These are phyloP conservation scores for Notamacropus eugenii DNA, from an alignment of 2,797 vertebrate species.

Conservation along the genomic window DNA sequence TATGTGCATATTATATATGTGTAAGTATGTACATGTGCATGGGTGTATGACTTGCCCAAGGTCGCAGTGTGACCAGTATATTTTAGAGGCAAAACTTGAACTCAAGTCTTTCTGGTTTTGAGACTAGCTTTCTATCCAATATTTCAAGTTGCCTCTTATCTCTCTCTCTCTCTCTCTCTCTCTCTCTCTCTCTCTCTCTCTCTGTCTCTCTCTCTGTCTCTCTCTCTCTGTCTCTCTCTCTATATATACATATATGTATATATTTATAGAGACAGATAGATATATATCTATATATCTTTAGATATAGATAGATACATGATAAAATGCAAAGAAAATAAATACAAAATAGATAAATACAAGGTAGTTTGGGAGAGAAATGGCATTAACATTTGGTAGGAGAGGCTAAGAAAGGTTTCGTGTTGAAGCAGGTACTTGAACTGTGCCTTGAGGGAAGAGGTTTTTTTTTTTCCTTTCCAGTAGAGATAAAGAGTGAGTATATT, in stretches of 20 bases:
- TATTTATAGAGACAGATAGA: too few relatives aligned
- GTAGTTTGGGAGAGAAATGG: not conserved
- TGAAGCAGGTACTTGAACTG: not conserved
- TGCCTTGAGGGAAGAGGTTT: not conserved
- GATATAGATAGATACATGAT: not conserved
- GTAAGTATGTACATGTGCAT: too few relatives aligned
- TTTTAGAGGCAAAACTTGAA: not conserved
- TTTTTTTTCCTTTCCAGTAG: not conserved
- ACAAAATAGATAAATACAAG: not conserved
- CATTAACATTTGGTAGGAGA: not conserved
- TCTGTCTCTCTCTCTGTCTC: too few relatives aligned
- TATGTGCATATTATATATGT: too few relatives aligned
- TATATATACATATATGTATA: too few relatives aligned
- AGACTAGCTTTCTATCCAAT: not conserved
- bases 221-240: too few relatives aligned
- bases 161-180: too few relatives aligned
- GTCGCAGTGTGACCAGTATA: not conserved
- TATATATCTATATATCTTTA: too few relatives aligned
- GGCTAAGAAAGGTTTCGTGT: not conserved
- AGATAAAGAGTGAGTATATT: not conserved
- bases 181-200: too few relatives aligned
- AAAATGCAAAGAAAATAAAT: not conserved
- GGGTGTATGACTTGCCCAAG: too few relatives aligned
- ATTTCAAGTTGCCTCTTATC: not conserved
- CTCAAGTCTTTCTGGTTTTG: not conserved